phyloP scores from a whole-genome alignment of 2,797 vertebrate genomes.

The Rhynchotus rufescens region DNA sequence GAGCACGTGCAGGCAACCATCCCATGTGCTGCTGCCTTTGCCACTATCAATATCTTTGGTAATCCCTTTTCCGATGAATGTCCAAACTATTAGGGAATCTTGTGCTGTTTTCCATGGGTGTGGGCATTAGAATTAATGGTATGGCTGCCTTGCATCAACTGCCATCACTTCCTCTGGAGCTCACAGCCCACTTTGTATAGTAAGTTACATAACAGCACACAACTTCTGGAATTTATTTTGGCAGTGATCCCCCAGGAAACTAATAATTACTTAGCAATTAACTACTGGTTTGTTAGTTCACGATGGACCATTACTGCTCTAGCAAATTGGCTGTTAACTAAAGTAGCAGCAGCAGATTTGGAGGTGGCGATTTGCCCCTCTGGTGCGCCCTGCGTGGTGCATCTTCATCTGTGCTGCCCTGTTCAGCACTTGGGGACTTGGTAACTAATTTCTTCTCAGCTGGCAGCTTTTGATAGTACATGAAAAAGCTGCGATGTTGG shows the following conservation, averaged over 20 bases:
- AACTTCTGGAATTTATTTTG: slow-evolving; percentile 56
- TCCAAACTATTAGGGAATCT: background rate
- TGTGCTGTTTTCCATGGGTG: background rate
- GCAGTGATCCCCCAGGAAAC: slow-evolving; percentile 41
- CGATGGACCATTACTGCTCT: slow-evolving; percentile 12
- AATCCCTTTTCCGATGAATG: background rate
- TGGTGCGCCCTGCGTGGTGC: background rate
- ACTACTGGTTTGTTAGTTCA: slow-evolving; percentile 53
- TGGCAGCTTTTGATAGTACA: background rate
- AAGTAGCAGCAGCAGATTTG: background rate
- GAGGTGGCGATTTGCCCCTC: background rate
- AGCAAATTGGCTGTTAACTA: slow-evolving; percentile 43
- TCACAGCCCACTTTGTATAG: background rate
- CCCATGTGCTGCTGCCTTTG: background rate
- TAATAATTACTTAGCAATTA: slow-evolving; percentile 54
- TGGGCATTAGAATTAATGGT: background rate
- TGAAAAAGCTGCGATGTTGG: background rate
- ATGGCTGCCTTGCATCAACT: background rate
- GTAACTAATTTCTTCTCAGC: background rate
- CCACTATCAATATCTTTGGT: background rate
- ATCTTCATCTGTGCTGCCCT: background rate
- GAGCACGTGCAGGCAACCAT: fast-evolving
- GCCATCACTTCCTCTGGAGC: background rate
- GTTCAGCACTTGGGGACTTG: background rate
- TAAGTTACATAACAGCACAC: slow-evolving; percentile 13